Evolutionary conservation across 1,140 invertebrate species (phyloP), one percentile per base, ranked within the genome.

Genomic region (Drosophila equinoxialis): DNA sequence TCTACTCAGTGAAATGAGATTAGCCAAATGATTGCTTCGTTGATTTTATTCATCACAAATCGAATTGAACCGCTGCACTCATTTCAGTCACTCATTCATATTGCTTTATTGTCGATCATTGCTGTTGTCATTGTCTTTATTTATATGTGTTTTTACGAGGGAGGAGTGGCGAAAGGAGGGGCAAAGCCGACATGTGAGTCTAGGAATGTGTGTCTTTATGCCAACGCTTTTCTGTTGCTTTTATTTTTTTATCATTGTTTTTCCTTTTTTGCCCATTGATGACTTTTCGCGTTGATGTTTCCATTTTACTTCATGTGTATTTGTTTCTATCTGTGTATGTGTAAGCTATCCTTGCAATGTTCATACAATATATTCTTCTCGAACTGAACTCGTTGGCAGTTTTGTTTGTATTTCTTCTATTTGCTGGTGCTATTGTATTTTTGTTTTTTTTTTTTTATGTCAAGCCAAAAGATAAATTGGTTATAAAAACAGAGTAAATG

Each of bases 251-350:
- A 37, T 59, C 30, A 37, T 14, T 58, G 55, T 33, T 58, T 58
- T 23, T 42, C 35, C 14, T 58, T 20, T 37, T 20, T 30, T 64
- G 61, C 42, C 59, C 51, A 77, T 63, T 63, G 74, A 77, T 71
- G 74, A 72, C 74, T 77, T 77, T 63, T 77, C 63, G 51, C 77
- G 74, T 77, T 77, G 74, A 77, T 77, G 75, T 71, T 77, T 77
- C 48, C 68, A 59, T 77, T 77, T 77, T 77, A 77, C 71, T 77
- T 77, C 77, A 72, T 77, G 65, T 39, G 37, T 39, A 39, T 39
- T 39, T 13, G 37, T 42, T 57, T 76, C 17, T 59, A 23, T 58
- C 33, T 67, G 20, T 54, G 48, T 64, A 14, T 68, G 74, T 41
- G 63, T 59, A 51, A 54, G 51, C 67, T 59, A 77, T 77, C 74